Conservation (phyloP, 1,140 invertebrate species). For the Drosophila rufa region DNA sequence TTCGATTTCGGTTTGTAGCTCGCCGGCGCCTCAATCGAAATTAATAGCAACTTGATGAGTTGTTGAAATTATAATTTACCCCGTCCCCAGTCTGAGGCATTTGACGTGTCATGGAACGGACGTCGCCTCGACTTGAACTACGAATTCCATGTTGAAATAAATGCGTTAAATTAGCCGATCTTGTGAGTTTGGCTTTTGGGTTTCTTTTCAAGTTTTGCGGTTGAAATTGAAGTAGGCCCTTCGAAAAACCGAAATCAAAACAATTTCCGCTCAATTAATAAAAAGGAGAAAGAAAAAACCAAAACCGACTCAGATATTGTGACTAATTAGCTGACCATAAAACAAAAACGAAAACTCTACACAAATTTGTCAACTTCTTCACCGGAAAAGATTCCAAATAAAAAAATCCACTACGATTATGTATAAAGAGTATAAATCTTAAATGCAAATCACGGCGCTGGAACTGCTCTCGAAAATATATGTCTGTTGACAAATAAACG, state of each 20-base stretch:
- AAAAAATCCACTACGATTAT: slow-evolving; percentile 22
- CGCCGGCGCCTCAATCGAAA: slow-evolving; percentile 66
- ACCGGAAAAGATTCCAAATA: background rate
- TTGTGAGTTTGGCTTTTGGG: slow-evolving; percentile 41
- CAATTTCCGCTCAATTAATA: slow-evolving; percentile 80
- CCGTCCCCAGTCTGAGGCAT: background rate
- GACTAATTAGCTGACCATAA: slow-evolving; percentile 72
- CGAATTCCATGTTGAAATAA: slow-evolving; percentile 62
- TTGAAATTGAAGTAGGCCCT: background rate
- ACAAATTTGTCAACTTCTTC: slow-evolving; percentile 18
- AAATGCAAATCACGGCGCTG: slow-evolving; percentile 71
- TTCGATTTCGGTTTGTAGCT: slow-evolving; percentile 43
- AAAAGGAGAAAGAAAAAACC: slow-evolving; percentile 6
- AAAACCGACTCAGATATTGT: slow-evolving; percentile 20
- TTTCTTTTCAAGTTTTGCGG: slow-evolving; percentile 51
- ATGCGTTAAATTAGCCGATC: slow-evolving; percentile 81
- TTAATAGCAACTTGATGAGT: slow-evolving; percentile 84
- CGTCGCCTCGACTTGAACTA: slow-evolving; percentile 53
- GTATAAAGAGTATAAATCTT: slow-evolving; percentile 62
- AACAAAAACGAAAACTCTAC: slow-evolving; percentile 51
- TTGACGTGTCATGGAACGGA: slow-evolving; percentile 56
- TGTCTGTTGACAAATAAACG: slow-evolving; percentile 77
- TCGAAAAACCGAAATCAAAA: slow-evolving; percentile 39
- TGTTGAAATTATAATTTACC: slow-evolving; percentile 81
- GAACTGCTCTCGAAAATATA: slow-evolving; percentile 67